A percentile compares a stretch with the other conserved stretches of the same genome.
Conservation (phyloP, 2,888 invertebrate species). For the Phania funesta region DNA sequence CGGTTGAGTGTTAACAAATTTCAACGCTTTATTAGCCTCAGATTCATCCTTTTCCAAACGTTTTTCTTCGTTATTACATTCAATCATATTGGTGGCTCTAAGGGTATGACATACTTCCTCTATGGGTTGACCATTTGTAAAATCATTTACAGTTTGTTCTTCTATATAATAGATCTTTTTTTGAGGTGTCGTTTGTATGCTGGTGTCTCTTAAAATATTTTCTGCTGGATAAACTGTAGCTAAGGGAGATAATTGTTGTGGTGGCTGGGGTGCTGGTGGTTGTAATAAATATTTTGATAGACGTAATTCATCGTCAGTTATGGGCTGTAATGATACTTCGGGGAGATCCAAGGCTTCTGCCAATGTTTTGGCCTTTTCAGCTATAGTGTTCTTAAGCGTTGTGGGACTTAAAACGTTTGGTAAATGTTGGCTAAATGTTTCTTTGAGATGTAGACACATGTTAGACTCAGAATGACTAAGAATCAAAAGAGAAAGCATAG, state of each 20-base stretch:
- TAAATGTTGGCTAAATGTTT: slow-evolving; percentile 75
- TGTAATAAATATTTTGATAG: slow-evolving; percentile 66
- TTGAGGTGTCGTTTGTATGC: slow-evolving; percentile 74
- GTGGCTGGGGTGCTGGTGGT: slow-evolving; percentile 56
- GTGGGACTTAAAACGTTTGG: slow-evolving; percentile 84
- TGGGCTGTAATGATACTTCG: slow-evolving; percentile 73
- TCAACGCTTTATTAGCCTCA: slow-evolving; percentile 6
- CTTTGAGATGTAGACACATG: slow-evolving; percentile 70
- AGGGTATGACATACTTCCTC: slow-evolving; percentile 72
- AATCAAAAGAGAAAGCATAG: not conserved
- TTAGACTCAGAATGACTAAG: slow-evolving; percentile 14
- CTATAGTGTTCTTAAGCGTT: slow-evolving; percentile 86
- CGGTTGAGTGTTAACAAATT: slow-evolving; percentile 65
- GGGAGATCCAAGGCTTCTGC: slow-evolving; percentile 75
- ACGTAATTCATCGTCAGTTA: slow-evolving; percentile 71
- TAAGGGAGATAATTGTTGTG: slow-evolving; percentile 51
- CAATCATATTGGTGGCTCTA: slow-evolving; percentile 50
- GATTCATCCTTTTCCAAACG: not conserved
- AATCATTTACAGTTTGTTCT: slow-evolving; percentile 66
- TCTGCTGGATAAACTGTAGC: slow-evolving; percentile 64
- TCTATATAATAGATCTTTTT: slow-evolving; percentile 71
- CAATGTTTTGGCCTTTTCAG: slow-evolving; percentile 86
- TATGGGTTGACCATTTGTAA: slow-evolving; percentile 72
- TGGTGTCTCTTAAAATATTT: slow-evolving; percentile 71
- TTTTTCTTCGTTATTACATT: slow-evolving; percentile 23